A percentile compares a stretch with the other conserved stretches of the same genome.
These are phyloP conservation scores for Allochrocebus solatus DNA, from an alignment of 2,797 vertebrate genomes.

Conservation along the genomic window DNA sequence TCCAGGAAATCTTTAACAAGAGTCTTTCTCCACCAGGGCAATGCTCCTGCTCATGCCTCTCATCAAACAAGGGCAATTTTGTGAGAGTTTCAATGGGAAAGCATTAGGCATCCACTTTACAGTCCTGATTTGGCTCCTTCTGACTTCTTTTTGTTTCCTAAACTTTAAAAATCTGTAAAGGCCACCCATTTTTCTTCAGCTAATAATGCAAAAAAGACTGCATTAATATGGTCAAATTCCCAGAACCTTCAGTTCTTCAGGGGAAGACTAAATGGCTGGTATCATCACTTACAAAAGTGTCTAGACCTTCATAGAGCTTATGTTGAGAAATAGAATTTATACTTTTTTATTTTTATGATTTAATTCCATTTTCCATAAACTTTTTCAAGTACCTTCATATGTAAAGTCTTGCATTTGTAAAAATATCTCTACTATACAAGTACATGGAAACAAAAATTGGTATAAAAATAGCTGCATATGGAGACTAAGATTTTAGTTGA, in stretches of 20 bases:
- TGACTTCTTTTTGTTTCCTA: not conserved
- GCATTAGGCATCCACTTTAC: not conserved
- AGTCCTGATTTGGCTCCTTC: not conserved
- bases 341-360: not conserved
- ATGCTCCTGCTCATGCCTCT: not conserved
- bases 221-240: not conserved
- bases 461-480: not conserved
- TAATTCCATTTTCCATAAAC: not conserved
- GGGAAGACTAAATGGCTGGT: not conserved
- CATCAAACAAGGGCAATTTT: not conserved
- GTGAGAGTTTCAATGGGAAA: not conserved
- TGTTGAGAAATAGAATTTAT: not conserved
- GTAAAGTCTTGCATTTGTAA: constrained; percentile 4
- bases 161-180: not conserved
- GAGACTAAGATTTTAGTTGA: not conserved
- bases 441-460: not conserved
- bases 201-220: not conserved
- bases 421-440: not conserved
- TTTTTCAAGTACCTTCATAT: not conserved
- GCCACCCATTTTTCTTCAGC: not conserved
- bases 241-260: not conserved
- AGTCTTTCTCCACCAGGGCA: not conserved
- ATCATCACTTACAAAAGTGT: not conserved
- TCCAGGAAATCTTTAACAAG: not conserved
- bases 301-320: not conserved